These are phyloP conservation scores for Furnarius figulus DNA, from an alignment of 2,113 vertebrate genomes.

Conservation along the genomic window DNA sequence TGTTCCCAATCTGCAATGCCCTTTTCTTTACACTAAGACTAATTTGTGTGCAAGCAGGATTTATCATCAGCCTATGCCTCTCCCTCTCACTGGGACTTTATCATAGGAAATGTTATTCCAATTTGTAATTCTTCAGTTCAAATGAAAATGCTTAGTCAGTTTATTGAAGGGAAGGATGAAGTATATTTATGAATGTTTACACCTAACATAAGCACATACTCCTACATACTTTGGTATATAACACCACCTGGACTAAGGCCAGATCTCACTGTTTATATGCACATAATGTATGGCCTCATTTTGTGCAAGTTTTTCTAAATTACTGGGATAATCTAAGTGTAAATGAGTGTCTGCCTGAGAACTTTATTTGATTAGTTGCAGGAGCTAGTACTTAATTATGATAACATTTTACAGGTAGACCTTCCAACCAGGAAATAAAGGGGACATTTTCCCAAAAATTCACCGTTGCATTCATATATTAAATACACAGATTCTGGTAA, in stretches of 20 bases:
- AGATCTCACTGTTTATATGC: slow-evolving; percentile 6
- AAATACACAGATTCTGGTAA: neutral
- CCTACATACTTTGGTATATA: neutral
- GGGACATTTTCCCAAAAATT: neutral
- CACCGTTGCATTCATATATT: neutral
- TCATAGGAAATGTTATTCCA: slow-evolving; percentile 23
- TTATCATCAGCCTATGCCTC: neutral
- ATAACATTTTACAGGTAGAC: neutral
- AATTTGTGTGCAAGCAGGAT: neutral
- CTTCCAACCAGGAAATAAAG: slow-evolving; percentile 4
- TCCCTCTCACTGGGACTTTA: neutral
- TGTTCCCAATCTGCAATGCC: neutral
- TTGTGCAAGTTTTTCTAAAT: neutral
- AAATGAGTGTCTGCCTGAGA: slow-evolving; percentile 14
- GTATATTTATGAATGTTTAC: slow-evolving; percentile 37
- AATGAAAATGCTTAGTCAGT: slow-evolving; percentile 20
- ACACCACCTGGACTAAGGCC: neutral
- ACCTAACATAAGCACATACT: neutral
- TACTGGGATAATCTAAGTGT: neutral
- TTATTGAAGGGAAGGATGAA: neutral
- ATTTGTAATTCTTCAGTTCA: slow-evolving; percentile 19
- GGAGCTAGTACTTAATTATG: neutral
- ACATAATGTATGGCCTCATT: slow-evolving; percentile 27
- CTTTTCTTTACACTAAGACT: neutral
- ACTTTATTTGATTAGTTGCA: slow-evolving; percentile 22